Percentiles rank a stretch among this genome's conserved stretches.
Conservation (phyloP, 2,888 invertebrate genomes). For the Ophion ellenae region DNA sequence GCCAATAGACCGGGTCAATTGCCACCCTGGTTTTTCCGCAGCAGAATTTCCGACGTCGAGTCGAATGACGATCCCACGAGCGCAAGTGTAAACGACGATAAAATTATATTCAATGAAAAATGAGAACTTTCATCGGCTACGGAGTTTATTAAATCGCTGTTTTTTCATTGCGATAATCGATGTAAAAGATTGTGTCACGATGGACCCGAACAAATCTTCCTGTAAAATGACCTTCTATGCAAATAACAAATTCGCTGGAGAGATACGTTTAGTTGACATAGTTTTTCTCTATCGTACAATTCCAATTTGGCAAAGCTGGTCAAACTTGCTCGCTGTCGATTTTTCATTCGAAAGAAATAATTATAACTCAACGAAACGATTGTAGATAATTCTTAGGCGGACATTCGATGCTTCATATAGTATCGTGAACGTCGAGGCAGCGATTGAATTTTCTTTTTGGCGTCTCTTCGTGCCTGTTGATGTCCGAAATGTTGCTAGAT, state of each 20-base stretch:
- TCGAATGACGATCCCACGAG: neutral
- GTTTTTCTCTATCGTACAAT: constrained; percentile 25
- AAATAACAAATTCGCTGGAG: constrained; percentile 54
- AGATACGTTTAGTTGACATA: neutral
- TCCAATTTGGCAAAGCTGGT: neutral
- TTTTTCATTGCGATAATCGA: constrained; percentile 48
- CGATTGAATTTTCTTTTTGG: neutral
- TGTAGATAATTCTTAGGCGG: constrained; percentile 18
- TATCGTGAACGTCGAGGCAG: neutral
- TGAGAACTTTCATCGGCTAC: neutral
- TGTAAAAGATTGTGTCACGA: constrained; percentile 28
- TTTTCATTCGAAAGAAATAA: constrained; percentile 5
- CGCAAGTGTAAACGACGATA: constrained; percentile 16
- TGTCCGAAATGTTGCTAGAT: neutral
- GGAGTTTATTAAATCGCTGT: constrained; percentile 26
- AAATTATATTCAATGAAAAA: constrained; percentile 3
- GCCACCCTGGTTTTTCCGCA: constrained; percentile 54
- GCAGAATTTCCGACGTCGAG: constrained; percentile 25
- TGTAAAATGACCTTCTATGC: constrained; percentile 44
- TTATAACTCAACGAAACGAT: constrained; percentile 19
- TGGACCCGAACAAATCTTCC: constrained; percentile 18
- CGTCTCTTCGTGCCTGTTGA: neutral
- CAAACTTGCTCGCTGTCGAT: constrained; percentile 7
- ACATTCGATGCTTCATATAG: neutral
- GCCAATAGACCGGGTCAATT: constrained; percentile 5